phyloP scores from a whole-genome alignment of 2,797 vertebrate genomes.

The Botia almorhae region DNA sequence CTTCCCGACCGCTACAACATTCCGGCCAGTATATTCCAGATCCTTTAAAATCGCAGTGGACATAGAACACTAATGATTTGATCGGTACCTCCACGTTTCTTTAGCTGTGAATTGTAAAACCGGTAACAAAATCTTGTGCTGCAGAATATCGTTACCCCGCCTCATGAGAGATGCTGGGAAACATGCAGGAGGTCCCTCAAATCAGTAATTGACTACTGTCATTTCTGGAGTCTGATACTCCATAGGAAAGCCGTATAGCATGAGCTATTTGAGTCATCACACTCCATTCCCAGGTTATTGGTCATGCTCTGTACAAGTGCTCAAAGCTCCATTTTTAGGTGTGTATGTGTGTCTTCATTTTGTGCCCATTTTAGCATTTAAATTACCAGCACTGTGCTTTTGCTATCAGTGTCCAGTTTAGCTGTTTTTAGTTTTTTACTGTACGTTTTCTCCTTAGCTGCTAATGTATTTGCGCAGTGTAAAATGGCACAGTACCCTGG shows the following conservation, averaged over 20 bases:
- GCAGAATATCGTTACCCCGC: slow-evolving; percentile 61
- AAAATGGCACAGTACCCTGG: slow-evolving; percentile 68
- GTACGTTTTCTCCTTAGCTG: slow-evolving; percentile 67
- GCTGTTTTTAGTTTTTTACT: slow-evolving; percentile 77
- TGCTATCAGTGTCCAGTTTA: slow-evolving; percentile 77
- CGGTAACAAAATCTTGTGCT: slow-evolving; percentile 64
- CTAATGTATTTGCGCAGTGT: slow-evolving; percentile 65
- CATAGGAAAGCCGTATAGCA: slow-evolving; percentile 84
- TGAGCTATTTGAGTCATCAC: slow-evolving; percentile 78
- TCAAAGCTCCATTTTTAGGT: slow-evolving; percentile 78
- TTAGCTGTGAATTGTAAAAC: slow-evolving; percentile 63
- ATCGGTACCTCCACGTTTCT: slow-evolving; percentile 67
- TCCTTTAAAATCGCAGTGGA: slow-evolving; percentile 76
- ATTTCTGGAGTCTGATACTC: slow-evolving; percentile 68
- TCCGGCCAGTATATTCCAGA: slow-evolving; percentile 86
- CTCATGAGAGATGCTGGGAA: slow-evolving; percentile 64
- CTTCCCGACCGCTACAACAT: slow-evolving; percentile 92
- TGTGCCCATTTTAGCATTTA: slow-evolving; percentile 83
- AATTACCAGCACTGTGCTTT: slow-evolving; percentile 82
- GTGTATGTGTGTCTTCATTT: slow-evolving; percentile 78
- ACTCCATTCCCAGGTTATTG: slow-evolving; percentile 75
- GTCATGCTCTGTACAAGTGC: slow-evolving; percentile 83
- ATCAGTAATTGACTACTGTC: slow-evolving; percentile 76
- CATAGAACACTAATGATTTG: slow-evolving; percentile 51
- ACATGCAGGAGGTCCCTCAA: slow-evolving; percentile 72